Evolutionary conservation across 37 sponge, comb jelly and placozoan species (phyloP), one percentile per base, ranked within the genome.

Genomic region (Cliona cf. orientalis): DNA sequence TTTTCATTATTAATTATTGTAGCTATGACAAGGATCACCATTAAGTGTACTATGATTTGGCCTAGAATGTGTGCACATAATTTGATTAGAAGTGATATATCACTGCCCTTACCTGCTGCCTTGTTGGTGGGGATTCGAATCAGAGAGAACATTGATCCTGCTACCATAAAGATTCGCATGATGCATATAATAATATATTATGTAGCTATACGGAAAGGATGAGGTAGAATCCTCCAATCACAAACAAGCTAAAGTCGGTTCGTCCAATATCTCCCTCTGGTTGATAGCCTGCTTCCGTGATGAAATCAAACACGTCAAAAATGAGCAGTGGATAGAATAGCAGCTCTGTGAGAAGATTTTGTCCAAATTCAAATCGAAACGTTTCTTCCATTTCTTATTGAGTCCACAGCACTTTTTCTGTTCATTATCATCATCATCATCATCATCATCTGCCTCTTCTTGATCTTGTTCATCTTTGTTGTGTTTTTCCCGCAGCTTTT

Each of bases 161-260:
- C 22, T 21, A 75, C 28, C 44, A 77, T 70, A 7, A 77, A 12
- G 28, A 70, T 41, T 2, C 86, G 78, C 22, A 58, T 60, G 55
- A 85, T 59, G 42, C 77, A n/a, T n/a, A n/a, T n/a, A n/a, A n/a
- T n/a, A n/a, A n/a, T n/a, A n/a, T n/a, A n/a, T n/a, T n/a, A n/a
- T n/a, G n/a, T n/a, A n/a, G n/a, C n/a, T 85, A 85, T 19, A 85
- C 86, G 5, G 86, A 26, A 28, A 76, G 70, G n/a, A 77, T 69
- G 3, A 85, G 72, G 69, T 77, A 85, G 37, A 85, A 85, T 56
- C 70, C 41, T 23, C 86, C 86, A 57, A 77, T 44, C 31, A 67
- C 44, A 60, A 85, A 76, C 2, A 77, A 43, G 1, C 57, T 41
- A 22, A 85, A 69, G 23, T 74, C 40, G 42, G 38, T 39, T 58